Conservation (phyloP, 1,140 invertebrate genomes). For the Euura saliciscinereae region DNA sequence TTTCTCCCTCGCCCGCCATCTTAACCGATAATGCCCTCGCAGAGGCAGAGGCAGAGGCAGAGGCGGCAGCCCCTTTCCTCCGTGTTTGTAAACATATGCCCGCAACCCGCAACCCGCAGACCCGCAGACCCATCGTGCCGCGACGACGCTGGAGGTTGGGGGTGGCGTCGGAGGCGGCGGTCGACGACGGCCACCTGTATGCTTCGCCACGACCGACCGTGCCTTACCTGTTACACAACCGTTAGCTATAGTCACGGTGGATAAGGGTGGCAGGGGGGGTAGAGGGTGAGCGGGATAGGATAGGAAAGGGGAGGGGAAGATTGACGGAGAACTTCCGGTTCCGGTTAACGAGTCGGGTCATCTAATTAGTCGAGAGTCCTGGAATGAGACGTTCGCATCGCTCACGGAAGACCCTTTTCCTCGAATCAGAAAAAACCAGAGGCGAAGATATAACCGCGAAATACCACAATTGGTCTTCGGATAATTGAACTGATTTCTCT, state of each 20-base stretch:
- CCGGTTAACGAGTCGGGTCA: conserved; percentile 35
- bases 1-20: conserved; percentile 26
- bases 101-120: conserved; percentile 25
- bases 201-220: conserved; percentile 53
- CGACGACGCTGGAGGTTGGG: conserved; percentile 1
- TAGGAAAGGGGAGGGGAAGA: conserved; percentile 38
- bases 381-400: not conserved
- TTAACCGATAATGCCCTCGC: conserved; percentile 19
- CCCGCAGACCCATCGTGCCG: not conserved
- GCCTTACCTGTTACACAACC: conserved; percentile 59
- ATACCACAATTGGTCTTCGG: no score
- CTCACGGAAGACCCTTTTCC: not conserved
- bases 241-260: not conserved
- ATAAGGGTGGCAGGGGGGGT: not conserved
- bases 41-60: no score
- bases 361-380: conserved; percentile 20
- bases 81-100: conserved; percentile 43
- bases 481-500: no score
- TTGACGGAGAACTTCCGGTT: conserved; percentile 40
- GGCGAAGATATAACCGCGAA: no score
- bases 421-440: not conserved
- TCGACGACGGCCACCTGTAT: conserved; percentile 56
- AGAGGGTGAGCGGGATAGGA: not conserved
- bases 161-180: conserved; percentile 30
- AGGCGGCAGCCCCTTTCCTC: conserved; percentile 18